Evolutionary conservation across 2,888 invertebrate genomes (phyloP).

Genomic region (Agapostemon virescens): DNA sequence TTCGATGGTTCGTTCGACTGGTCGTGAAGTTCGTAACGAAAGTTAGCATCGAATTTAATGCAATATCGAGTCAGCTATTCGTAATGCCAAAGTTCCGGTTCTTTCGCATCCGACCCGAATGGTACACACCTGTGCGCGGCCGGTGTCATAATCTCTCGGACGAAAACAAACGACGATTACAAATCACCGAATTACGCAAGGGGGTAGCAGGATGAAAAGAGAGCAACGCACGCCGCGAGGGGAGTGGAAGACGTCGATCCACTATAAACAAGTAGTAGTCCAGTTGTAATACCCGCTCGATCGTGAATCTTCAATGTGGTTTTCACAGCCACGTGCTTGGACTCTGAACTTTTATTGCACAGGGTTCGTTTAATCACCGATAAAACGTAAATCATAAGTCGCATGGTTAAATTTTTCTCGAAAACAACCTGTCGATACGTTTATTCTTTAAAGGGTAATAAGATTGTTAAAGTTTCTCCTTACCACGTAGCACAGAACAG

Average conservation of each 20-base stretch:
- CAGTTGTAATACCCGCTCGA: conserved; percentile 41
- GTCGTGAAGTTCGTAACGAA: background rate
- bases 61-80: background rate
- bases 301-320: conserved; percentile 42
- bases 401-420: too few relatives aligned
- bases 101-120: conserved; percentile 32
- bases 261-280: conserved; percentile 52
- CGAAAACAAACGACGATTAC: conserved; percentile 58
- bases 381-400: too few relatives aligned
- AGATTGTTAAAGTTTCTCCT: too few relatives aligned
- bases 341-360: conserved; percentile 51
- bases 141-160: conserved; percentile 39
- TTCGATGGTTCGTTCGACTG: too few relatives aligned
- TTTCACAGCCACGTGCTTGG: conserved; percentile 30
- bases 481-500: background rate
- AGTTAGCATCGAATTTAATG: background rate
- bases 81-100: conserved; percentile 25
- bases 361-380: conserved; percentile 25
- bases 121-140: conserved; percentile 50
- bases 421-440: background rate
- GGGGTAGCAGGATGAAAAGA: conserved; percentile 28
- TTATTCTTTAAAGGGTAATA: too few relatives aligned
- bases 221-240: conserved; percentile 30
- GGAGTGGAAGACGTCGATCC: conserved; percentile 54
- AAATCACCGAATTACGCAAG: conserved; percentile 58